Evolutionary conservation across 2,888 invertebrate species (phyloP).

Genomic region (Eristalis intricaria): DNA sequence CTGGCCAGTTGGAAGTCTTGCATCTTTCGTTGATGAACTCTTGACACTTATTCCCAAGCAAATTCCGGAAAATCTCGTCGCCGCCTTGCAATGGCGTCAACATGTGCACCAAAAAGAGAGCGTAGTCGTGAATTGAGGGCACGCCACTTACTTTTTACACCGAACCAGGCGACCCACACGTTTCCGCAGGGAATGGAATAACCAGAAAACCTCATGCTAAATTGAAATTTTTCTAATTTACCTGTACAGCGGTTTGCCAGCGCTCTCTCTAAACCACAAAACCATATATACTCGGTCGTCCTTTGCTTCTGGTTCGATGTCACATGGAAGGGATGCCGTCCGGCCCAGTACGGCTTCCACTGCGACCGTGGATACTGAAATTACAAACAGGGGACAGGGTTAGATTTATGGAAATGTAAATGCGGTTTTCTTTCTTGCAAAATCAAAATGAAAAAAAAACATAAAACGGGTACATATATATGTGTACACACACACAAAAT

Average conservation of each 20-base stretch:
- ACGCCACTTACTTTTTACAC: neutral
- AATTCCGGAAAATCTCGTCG: neutral
- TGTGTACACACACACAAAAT: neutral
- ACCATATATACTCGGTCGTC: slow-evolving; percentile 96
- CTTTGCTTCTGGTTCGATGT: slow-evolving; percentile 91
- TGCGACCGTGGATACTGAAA: slow-evolving; percentile 85
- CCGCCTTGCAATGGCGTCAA: slow-evolving; percentile 1
- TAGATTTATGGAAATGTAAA: slow-evolving; percentile 52
- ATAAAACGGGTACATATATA: neutral
- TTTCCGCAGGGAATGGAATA: slow-evolving; percentile 12
- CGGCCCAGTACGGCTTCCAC: slow-evolving; percentile 93
- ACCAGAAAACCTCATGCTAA: slow-evolving; percentile 65
- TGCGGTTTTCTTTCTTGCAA: neutral
- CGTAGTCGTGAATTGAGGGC: slow-evolving; percentile 20
- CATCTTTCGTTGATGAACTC: slow-evolving; percentile 28
- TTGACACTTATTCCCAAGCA: neutral
- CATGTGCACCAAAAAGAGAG: slow-evolving; percentile 52
- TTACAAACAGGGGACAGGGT: slow-evolving; percentile 24
- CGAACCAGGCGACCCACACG: neutral
- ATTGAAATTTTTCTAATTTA: slow-evolving; percentile 80
- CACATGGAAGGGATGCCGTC: slow-evolving; percentile 93
- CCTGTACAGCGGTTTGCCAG: slow-evolving; percentile 95
- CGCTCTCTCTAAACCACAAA: slow-evolving; percentile 93
- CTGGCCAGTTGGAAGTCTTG: slow-evolving; percentile 12
- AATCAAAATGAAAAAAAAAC: neutral